Conservation (phyloP, 2,113 vertebrate species). For the Ageneiosus marmoratus region DNA sequence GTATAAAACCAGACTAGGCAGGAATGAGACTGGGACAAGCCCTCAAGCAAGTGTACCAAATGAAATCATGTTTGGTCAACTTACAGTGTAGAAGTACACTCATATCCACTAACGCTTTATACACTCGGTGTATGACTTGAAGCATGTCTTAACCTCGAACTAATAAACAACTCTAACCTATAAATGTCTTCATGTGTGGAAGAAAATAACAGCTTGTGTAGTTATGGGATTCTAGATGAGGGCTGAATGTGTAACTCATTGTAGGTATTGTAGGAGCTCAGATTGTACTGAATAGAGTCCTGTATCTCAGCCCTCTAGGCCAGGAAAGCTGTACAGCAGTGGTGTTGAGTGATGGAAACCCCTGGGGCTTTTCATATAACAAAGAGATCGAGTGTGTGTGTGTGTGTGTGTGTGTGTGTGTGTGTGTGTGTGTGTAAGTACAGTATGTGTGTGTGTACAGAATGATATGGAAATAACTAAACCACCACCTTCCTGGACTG, state of each 20-base stretch:
- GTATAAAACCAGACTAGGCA: neutral
- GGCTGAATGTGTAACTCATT: neutral
- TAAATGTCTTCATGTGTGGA: neutral
- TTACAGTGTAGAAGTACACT: neutral
- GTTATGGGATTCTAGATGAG: neutral
- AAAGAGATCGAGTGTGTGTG: neutral
- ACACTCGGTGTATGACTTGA: neutral
- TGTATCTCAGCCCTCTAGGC: neutral
- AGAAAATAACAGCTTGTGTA: neutral
- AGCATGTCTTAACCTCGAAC: neutral
- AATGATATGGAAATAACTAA: neutral
- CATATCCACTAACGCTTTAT: neutral
- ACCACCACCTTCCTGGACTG: neutral
- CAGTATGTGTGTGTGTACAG: neutral
- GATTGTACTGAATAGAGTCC: neutral
- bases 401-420: neutral
- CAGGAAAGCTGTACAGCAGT: slow-evolving; percentile 1
- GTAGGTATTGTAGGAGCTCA: neutral
- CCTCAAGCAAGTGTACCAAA: neutral
- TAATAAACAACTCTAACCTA: neutral
- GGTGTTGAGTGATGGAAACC: neutral
- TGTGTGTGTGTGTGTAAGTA: neutral
- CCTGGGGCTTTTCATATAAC: slow-evolving; percentile 11
- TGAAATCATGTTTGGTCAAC: neutral
- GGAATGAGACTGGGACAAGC: neutral